Evolutionary conservation across 1,140 invertebrate genomes (phyloP), one percentile per base, ranked within the genome.

Genomic region (Steinernema khuongi): DNA sequence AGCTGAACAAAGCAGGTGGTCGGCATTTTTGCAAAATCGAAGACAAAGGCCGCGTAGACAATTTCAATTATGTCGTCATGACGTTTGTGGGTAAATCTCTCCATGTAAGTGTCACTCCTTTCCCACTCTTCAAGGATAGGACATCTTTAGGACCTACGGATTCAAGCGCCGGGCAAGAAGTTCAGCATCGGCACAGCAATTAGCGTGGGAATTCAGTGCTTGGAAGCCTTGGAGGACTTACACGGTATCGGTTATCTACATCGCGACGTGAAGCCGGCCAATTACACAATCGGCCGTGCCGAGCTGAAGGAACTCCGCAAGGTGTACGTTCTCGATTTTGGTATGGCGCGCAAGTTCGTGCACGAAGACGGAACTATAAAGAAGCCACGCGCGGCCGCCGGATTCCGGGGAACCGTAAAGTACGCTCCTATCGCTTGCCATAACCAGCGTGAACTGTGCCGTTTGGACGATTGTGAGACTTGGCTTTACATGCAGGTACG

Each of bases 381-480:
- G 1, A 76, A 74, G 44, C 81, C 79, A n/a, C 36, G 81, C 18
- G 44, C 66, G 7, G 26, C 69, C 33, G 74, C 79, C 0, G 78
- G 81, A 1, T 82, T 82, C 70, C 81, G 81, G 19, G 81, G 81
- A 4, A 82, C 81, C 7, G 73, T 80, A 4, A 77, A 77, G 17
- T 82, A 82, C 67, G 81, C 81, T 14, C 78, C 81, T n/a, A 71
- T 81, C 11, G 70, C 74, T 0, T 78, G 75, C n/a, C 80, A 83
- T 66, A 79, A 77, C 31, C 71, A 75, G 33, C 69, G 80, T 18
- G 80, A 81, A 66, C 74, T 50, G 28, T 74, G 66, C 18, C 71
- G 77, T 11, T 68, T 72, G 19, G 73, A 72, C 41, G 78, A 79
- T 31, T 44, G 71, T 31, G 78, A 80, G 33, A 30, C 68, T 0